phyloP scores from a whole-genome alignment of 2,113 vertebrate species.

The Coreoperca whiteheadi region DNA sequence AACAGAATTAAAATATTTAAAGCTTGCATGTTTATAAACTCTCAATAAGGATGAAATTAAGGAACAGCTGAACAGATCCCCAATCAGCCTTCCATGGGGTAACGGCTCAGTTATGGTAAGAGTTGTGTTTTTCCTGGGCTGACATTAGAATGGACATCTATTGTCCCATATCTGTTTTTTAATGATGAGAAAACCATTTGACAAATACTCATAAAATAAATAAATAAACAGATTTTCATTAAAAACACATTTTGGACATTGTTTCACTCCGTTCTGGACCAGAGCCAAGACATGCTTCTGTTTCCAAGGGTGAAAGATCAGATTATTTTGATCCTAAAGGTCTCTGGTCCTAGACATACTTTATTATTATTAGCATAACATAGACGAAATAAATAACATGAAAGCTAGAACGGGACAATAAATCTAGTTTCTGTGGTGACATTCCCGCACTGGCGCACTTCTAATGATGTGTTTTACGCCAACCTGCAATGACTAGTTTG shows the following conservation, averaged over 20 bases:
- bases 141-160: not conserved
- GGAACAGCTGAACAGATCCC: not conserved
- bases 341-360: not conserved
- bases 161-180: conserved; percentile 15
- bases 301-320: not conserved
- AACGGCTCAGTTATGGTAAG: not conserved
- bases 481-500: too few relatives aligned
- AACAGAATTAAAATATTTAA: not conserved
- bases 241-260: conserved; percentile 22
- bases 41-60: not conserved
- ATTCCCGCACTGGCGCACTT: too few relatives aligned
- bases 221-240: not conserved
- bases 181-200: conserved; percentile 16
- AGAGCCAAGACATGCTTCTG: conserved; percentile 1
- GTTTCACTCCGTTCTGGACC: not conserved
- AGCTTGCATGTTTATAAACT: not conserved
- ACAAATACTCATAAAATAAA: conserved; percentile 13
- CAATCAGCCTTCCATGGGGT: not conserved
- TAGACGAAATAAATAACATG: conserved; percentile 59
- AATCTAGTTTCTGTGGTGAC: too few relatives aligned
- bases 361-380: conserved; percentile 14
- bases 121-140: conserved; percentile 6
- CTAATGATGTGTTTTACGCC: too few relatives aligned
- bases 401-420: too few relatives aligned
- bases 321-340: conserved; percentile 6